Evolutionary conservation across 2,888 invertebrate genomes (phyloP).

Genomic region (Cybosia mesomella): DNA sequence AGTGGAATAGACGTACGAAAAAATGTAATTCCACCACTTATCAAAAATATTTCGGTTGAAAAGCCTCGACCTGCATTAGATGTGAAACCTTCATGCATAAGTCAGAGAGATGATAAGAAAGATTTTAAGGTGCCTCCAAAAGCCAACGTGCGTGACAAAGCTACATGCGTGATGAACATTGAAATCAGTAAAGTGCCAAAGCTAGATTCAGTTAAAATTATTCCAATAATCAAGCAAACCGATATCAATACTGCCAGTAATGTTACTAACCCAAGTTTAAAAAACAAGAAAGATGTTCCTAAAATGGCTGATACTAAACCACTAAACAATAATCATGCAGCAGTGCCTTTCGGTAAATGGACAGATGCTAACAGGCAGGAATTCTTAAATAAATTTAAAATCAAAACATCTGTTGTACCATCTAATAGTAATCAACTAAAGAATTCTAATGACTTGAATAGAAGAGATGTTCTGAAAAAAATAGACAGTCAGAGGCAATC

Average conservation of each 20-base stretch:
- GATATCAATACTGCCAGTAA: constrained; percentile 37
- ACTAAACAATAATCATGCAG: constrained; percentile 68
- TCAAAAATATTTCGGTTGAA: constrained; percentile 10
- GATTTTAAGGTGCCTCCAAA: constrained; percentile 20
- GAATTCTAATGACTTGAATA: constrained; percentile 80
- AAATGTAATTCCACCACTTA: background rate
- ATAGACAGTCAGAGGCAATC: constrained; percentile 79
- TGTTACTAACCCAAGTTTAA: constrained; percentile 19
- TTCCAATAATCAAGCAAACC: constrained; percentile 28
- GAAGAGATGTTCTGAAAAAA: constrained; percentile 79
- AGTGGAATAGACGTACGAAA: constrained; percentile 21
- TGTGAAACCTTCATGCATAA: background rate
- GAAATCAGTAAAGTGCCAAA: constrained; percentile 34
- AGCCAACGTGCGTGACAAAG: constrained; percentile 17
- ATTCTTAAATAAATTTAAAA: constrained; percentile 78
- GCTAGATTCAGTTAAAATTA: constrained; percentile 32
- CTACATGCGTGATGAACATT: constrained; percentile 17
- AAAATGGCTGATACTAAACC: constrained; percentile 54
- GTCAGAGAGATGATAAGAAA: constrained; percentile 17
- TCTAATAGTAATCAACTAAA: constrained; percentile 78
- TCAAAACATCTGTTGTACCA: constrained; percentile 65
- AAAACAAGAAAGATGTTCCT: constrained; percentile 29
- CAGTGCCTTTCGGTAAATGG: constrained; percentile 83
- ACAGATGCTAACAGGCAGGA: constrained; percentile 81
- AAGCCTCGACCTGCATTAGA: constrained; percentile 14